Percentiles rank a stretch among this genome's conserved stretches.
phyloP scores from a whole-genome alignment of 2,113 vertebrate species.

The Sander vitreus region DNA sequence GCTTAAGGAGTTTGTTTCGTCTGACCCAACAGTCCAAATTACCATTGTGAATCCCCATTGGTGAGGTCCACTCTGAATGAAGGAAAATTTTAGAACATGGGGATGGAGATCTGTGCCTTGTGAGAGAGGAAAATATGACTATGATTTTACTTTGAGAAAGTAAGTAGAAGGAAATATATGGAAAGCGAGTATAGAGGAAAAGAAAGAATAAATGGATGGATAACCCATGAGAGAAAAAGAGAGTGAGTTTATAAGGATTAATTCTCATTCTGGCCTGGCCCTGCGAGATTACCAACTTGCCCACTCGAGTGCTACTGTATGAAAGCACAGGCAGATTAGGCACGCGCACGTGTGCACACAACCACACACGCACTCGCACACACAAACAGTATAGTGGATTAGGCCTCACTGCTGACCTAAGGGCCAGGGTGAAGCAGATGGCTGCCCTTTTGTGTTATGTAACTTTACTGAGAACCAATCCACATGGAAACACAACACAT shows the following conservation, averaged over 20 bases:
- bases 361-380: constrained; percentile 19
- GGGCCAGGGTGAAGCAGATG: constrained; percentile 76
- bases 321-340: constrained; percentile 74
- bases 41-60: accelerated
- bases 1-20: background rate
- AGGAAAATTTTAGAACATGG: background rate
- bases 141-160: background rate
- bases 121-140: background rate
- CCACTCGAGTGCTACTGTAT: constrained; percentile 59
- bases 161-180: background rate
- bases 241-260: constrained; percentile 69
- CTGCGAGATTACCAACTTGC: constrained; percentile 70
- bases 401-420: constrained; percentile 56
- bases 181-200: background rate
- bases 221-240: constrained; percentile 44
- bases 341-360: constrained; percentile 15
- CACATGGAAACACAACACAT: constrained; percentile 28
- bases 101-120: background rate
- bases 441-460: constrained; percentile 71
- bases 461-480: constrained; percentile 57
- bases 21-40: background rate
- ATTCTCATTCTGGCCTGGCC: constrained; percentile 63
- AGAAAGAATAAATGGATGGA: constrained; percentile 24
- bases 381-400: constrained; percentile 63
- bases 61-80: background rate